Percentiles rank a stretch among this genome's conserved stretches.
Conservation (phyloP, 2,888 invertebrate species). For the Cepaea hortensis region DNA sequence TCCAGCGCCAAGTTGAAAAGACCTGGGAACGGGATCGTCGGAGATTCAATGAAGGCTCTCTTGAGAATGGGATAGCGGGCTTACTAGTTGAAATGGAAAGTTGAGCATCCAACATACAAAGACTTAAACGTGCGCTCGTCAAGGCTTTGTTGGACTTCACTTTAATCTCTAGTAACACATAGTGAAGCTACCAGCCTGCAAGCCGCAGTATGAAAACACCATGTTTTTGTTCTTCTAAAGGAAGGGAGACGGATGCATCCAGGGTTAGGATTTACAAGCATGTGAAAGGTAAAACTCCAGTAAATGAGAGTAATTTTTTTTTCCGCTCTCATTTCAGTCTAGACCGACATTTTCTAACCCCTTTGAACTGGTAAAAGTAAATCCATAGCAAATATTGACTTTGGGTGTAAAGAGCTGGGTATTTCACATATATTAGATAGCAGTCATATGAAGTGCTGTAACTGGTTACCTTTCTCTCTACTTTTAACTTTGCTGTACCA, state of each 20-base stretch:
- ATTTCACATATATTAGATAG: no score
- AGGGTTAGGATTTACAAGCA: background rate
- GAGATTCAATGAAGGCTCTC: background rate
- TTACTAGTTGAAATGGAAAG: constrained; percentile 19
- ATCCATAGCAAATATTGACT: no score
- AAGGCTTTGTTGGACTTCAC: background rate
- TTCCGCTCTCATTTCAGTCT: background rate
- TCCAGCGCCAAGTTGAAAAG: background rate
- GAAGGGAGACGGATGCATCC: background rate
- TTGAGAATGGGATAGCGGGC: background rate
- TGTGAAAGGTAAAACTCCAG: background rate
- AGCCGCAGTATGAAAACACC: background rate
- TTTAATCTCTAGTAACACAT: constrained; percentile 10
- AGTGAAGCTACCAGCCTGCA: no score
- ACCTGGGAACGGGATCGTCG: background rate
- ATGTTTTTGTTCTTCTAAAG: background rate
- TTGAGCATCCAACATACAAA: constrained; percentile 17
- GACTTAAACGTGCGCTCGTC: constrained; percentile 8
- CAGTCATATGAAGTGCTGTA: no score
- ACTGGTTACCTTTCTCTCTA: no score
- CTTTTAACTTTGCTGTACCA: no score
- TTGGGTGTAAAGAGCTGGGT: no score
- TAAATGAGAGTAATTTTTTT: background rate
- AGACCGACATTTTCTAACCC: no score
- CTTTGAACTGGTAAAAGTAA: no score